Conservation (phyloP, 2,797 vertebrate species). For the Ambastaia sidthimunki region DNA sequence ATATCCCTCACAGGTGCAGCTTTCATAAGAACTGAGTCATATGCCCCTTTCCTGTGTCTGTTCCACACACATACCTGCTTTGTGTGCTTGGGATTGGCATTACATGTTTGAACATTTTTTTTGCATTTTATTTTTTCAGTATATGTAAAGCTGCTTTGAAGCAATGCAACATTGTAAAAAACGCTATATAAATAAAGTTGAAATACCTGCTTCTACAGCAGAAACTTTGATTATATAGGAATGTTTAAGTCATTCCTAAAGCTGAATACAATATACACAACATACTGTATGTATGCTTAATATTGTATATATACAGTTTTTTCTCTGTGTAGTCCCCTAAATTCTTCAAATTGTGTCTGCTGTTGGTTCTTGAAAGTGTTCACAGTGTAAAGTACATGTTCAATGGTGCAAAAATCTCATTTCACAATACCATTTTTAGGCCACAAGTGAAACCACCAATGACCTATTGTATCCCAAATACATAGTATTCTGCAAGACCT, state of each 20-base stretch:
- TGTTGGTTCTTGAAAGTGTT: neutral
- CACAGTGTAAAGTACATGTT: too few relatives aligned
- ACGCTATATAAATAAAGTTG: too few relatives aligned
- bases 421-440: neutral
- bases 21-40: constrained; percentile 18
- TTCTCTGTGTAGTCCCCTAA: neutral
- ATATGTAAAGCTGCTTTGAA: too few relatives aligned
- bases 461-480: neutral
- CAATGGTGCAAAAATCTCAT: neutral
- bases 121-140: too few relatives aligned
- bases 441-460: neutral
- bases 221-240: neutral
- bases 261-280: neutral
- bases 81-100: neutral
- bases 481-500: constrained; percentile 18
- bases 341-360: neutral
- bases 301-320: neutral
- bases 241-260: neutral
- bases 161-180: too few relatives aligned
- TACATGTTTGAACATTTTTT: neutral
- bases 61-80: neutral
- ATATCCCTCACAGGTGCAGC: constrained; percentile 31
- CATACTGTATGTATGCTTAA: neutral
- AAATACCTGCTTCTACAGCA: neutral
- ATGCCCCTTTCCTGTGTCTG: constrained; percentile 1